Evolutionary conservation across 1,140 invertebrate genomes (phyloP).

Genomic region (Druon quercuslanigerum): DNA sequence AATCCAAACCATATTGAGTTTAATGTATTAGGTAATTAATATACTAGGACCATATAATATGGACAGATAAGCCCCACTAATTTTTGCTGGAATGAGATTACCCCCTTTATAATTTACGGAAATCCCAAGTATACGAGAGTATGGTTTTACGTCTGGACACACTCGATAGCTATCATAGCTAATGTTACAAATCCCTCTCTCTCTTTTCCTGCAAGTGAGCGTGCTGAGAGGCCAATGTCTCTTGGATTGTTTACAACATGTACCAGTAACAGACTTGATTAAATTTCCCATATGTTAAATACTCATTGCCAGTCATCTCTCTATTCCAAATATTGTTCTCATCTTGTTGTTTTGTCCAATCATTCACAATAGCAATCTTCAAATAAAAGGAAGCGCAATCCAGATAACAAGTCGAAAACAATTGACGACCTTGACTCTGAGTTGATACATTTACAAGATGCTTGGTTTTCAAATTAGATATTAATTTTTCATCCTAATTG

Average conservation of each 20-base stretch:
- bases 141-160: conserved; percentile 29
- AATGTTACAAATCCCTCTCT: conserved; percentile 35
- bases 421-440: too few relatives aligned
- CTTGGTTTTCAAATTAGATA: too few relatives aligned
- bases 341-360: too few relatives aligned
- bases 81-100: conserved; percentile 31
- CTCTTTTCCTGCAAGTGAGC: conserved; percentile 37
- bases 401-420: too few relatives aligned
- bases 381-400: too few relatives aligned
- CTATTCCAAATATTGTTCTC: background rate
- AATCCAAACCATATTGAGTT: too few relatives aligned
- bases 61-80: too few relatives aligned
- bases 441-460: too few relatives aligned
- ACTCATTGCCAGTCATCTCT: background rate
- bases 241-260: conserved; percentile 20
- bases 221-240: conserved; percentile 39
- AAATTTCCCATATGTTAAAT: background rate
- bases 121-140: background rate
- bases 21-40: too few relatives aligned
- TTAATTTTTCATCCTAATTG: conserved; percentile 36
- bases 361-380: too few relatives aligned
- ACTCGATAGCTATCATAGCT: conserved; percentile 21
- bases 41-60: too few relatives aligned
- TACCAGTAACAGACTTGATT: background rate
- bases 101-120: conserved; percentile 20